phyloP scores from a whole-genome alignment of 2,888 invertebrate species.

The Hydropsyche betteni region DNA sequence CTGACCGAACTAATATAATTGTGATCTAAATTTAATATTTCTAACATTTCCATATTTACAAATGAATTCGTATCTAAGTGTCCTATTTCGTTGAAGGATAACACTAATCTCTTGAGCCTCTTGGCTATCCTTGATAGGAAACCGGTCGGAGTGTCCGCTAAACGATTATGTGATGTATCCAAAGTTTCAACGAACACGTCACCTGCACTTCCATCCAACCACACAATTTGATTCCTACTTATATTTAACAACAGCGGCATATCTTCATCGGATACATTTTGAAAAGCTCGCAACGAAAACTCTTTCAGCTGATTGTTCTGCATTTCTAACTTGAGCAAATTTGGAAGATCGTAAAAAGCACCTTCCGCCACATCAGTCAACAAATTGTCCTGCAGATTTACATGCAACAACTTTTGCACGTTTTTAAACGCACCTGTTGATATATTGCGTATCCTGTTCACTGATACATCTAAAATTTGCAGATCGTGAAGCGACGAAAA shows the following conservation, averaged over 20 bases:
- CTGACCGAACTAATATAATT: slow-evolving; percentile 78
- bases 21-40: slow-evolving; percentile 76
- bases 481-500: slow-evolving; percentile 78
- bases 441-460: slow-evolving; percentile 78
- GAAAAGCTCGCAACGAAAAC: slow-evolving; percentile 74
- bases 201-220: slow-evolving; percentile 61
- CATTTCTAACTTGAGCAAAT: slow-evolving; percentile 80
- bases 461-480: slow-evolving; percentile 80
- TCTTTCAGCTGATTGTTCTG: slow-evolving; percentile 80
- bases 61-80: slow-evolving; percentile 79
- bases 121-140: slow-evolving; percentile 72
- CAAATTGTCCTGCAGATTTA: slow-evolving; percentile 85
- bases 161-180: slow-evolving; percentile 75
- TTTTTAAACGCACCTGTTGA: slow-evolving; percentile 78
- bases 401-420: slow-evolving; percentile 79
- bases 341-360: slow-evolving; percentile 79
- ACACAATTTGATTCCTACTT: slow-evolving; percentile 73
- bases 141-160: slow-evolving; percentile 71
- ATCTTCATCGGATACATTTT: slow-evolving; percentile 73
- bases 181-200: slow-evolving; percentile 72
- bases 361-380: slow-evolving; percentile 76
- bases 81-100: slow-evolving; percentile 79
- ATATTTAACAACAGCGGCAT: slow-evolving; percentile 78
- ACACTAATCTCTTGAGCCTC: slow-evolving; percentile 73
- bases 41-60: slow-evolving; percentile 73